A percentile compares a stretch with the other conserved stretches of the same genome.
phyloP scores from a whole-genome alignment of 2,113 vertebrate genomes.

The Halcyon senegalensis region DNA sequence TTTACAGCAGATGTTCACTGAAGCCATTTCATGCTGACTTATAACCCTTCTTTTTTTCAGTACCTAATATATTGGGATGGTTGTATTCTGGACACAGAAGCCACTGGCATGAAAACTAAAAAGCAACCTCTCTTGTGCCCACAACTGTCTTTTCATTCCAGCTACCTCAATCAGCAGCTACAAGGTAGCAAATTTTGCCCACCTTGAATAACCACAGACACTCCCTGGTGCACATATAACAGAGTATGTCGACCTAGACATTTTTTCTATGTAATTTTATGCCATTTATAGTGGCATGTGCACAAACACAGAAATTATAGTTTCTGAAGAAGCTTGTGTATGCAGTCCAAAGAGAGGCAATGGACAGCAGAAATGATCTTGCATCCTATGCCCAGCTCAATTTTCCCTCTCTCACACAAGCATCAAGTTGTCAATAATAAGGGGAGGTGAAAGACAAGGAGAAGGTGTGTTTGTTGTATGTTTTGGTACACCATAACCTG shows the following conservation, averaged over 20 bases:
- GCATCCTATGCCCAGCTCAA: not conserved
- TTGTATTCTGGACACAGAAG: not conserved
- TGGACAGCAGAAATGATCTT: not conserved
- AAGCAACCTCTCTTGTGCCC: not conserved
- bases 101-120: not conserved
- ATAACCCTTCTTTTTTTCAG: slow-evolving; percentile 37
- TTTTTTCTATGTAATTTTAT: not conserved
- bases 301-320: not conserved
- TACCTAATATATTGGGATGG: not conserved
- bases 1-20: slow-evolving; percentile 63
- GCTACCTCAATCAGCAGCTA: not conserved
- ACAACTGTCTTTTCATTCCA: not conserved
- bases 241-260: not conserved
- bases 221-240: too few species aligned
- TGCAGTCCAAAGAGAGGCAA: not conserved
- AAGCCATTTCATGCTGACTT: slow-evolving; percentile 65
- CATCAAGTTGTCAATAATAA: not conserved
- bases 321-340: not conserved
- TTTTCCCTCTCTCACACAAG: fast-evolving
- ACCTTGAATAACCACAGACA: not conserved
- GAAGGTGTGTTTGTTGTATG: fast-evolving
- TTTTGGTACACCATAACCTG: not conserved
- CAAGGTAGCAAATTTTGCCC: not conserved
- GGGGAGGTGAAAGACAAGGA: not conserved
- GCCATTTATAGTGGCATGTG: not conserved